phyloP scores from a whole-genome alignment of 2,113 vertebrate species.

The Ctenodactylus gundi region DNA sequence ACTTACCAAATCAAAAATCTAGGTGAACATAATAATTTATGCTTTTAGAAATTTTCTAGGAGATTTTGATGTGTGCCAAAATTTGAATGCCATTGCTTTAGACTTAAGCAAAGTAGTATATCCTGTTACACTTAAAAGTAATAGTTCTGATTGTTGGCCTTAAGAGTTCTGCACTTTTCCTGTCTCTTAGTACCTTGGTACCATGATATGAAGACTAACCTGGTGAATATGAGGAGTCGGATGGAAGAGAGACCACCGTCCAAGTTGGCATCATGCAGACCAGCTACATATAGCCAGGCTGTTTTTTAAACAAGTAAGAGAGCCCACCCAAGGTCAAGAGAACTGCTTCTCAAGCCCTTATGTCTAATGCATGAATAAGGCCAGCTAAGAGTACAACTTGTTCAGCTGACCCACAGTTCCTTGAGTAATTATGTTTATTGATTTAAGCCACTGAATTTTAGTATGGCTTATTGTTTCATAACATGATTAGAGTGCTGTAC shows the following conservation, averaged over 20 bases:
- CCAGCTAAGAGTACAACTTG: background rate
- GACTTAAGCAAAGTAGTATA: background rate
- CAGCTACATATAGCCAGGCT: background rate
- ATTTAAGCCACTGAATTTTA: background rate
- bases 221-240: background rate
- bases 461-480: background rate
- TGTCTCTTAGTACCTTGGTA: background rate
- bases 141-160: background rate
- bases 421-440: background rate
- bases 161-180: background rate
- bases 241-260: background rate
- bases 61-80: background rate
- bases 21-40: background rate
- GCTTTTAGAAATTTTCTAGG: conserved; percentile 2
- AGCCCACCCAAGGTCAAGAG: background rate
- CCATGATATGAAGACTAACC: background rate
- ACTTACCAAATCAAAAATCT: background rate
- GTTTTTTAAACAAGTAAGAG: background rate
- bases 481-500: background rate
- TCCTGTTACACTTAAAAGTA: no score
- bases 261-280: background rate
- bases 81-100: background rate
- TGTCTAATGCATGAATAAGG: background rate
- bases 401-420: background rate
- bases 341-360: background rate